These are phyloP conservation scores for Neofelis nebulosa DNA, from an alignment of 2,113 vertebrate species.

Conservation along the genomic window DNA sequence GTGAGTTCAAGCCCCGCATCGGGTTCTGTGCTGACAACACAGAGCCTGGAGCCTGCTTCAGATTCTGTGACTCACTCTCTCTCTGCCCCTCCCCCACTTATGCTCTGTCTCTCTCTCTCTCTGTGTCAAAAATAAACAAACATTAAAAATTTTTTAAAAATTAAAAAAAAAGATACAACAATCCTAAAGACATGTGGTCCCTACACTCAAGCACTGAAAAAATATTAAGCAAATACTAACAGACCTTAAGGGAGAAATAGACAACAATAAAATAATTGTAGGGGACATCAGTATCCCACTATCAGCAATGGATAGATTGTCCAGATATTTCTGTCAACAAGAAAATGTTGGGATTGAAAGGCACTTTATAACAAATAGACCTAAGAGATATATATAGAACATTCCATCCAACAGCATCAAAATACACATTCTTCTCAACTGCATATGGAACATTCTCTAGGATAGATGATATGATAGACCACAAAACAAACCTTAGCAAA, in stretches of 20 bases:
- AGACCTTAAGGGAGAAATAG: not conserved
- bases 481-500: not conserved
- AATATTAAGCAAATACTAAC: not conserved
- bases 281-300: not conserved
- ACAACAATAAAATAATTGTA: not conserved
- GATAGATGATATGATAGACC: not conserved
- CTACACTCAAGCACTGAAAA: not conserved
- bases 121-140: too few species aligned
- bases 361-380: not conserved
- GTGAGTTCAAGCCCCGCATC: too few species aligned
- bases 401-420: not conserved
- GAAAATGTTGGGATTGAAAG: not conserved
- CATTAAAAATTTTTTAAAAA: too few species aligned
- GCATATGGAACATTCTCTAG: not conserved
- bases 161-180: not conserved
- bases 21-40: too few species aligned
- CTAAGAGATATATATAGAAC: not conserved
- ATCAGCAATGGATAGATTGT: not conserved
- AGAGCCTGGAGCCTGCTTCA: too few species aligned
- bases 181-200: not conserved
- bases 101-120: too few species aligned
- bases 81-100: too few species aligned
- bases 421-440: not conserved
- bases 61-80: too few species aligned
- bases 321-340: not conserved